Evolutionary conservation across 2,113 vertebrate genomes (phyloP).

Genomic region (Thalassarche chlororhynchos): DNA sequence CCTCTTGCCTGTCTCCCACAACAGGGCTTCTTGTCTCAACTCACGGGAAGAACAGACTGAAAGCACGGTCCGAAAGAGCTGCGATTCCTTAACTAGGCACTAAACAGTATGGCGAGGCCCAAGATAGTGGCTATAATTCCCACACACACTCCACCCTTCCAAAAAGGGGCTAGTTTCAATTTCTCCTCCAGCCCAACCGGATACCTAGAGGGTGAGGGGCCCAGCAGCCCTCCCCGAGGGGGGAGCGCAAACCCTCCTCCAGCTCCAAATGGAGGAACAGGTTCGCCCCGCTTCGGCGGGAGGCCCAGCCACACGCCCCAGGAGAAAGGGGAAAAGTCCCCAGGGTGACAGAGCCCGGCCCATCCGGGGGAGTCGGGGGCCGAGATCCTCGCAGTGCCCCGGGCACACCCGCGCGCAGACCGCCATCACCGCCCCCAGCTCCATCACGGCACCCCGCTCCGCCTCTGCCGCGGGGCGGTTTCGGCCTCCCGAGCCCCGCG

Average conservation of each 20-base stretch:
- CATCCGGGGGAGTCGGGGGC: background rate
- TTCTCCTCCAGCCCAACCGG: background rate
- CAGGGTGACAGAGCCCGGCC: background rate
- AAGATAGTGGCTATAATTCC: accelerated
- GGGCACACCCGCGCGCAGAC: background rate
- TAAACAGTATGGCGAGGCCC: background rate
- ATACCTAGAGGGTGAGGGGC: too few species aligned
- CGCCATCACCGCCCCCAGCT: conserved; percentile 28
- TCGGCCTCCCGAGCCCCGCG: background rate
- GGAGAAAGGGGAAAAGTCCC: background rate
- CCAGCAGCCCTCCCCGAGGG: background rate
- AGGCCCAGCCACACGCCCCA: background rate
- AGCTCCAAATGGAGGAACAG: background rate
- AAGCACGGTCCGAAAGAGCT: background rate
- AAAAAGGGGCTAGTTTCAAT: background rate
- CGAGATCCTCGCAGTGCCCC: background rate
- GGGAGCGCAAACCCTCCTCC: background rate
- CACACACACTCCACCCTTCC: background rate
- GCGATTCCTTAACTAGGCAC: background rate
- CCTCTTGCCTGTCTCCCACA: background rate
- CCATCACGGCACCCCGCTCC: background rate
- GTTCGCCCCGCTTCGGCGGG: background rate
- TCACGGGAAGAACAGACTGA: background rate
- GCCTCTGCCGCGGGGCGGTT: background rate
- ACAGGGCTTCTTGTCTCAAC: background rate